A percentile compares a stretch with the other conserved stretches of the same genome.
Evolutionary conservation across 2,888 invertebrate species (phyloP).

Genomic region (Augochlorella aurata): DNA sequence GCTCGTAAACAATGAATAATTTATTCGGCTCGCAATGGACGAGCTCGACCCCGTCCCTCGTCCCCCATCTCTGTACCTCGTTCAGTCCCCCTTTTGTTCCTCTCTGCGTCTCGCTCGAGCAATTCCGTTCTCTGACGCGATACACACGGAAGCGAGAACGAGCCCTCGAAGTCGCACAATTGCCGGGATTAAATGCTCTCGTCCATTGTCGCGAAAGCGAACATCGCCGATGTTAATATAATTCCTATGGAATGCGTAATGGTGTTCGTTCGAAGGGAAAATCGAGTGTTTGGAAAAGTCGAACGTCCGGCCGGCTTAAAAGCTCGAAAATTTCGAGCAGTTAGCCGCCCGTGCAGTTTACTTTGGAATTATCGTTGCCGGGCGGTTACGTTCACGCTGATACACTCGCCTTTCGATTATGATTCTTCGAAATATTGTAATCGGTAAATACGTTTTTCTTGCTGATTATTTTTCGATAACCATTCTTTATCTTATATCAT

Average conservation of each 20-base stretch:
- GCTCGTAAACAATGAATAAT: conserved; percentile 68
- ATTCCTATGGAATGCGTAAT: conserved; percentile 34
- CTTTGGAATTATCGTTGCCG: background rate
- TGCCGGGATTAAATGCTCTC: conserved; percentile 53
- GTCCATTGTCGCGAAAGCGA: conserved; percentile 44
- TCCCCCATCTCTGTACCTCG: background rate
- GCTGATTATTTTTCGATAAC: too few species aligned
- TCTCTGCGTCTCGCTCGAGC: conserved; percentile 34
- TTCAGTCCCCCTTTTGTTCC: conserved; percentile 10
- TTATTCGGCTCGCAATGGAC: conserved; percentile 57
- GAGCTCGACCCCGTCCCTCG: conserved; percentile 2
- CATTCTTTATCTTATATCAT: too few species aligned
- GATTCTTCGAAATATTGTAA: background rate
- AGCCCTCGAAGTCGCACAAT: conserved; percentile 52
- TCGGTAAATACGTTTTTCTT: too few species aligned
- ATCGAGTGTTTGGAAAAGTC: conserved; percentile 44
- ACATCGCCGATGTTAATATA: conserved; percentile 52
- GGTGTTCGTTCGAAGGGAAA: conserved; percentile 18
- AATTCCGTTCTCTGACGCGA: conserved; percentile 37
- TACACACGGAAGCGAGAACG: conserved; percentile 43
- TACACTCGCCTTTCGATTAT: background rate
- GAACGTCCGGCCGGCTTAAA: background rate
- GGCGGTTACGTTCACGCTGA: background rate
- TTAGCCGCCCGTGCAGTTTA: background rate
- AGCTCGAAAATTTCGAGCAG: conserved; percentile 20